Percentiles rank a stretch among this genome's conserved stretches.
Conservation (phyloP, 2,888 invertebrate species). For the Ornithoptera alexandrae region DNA sequence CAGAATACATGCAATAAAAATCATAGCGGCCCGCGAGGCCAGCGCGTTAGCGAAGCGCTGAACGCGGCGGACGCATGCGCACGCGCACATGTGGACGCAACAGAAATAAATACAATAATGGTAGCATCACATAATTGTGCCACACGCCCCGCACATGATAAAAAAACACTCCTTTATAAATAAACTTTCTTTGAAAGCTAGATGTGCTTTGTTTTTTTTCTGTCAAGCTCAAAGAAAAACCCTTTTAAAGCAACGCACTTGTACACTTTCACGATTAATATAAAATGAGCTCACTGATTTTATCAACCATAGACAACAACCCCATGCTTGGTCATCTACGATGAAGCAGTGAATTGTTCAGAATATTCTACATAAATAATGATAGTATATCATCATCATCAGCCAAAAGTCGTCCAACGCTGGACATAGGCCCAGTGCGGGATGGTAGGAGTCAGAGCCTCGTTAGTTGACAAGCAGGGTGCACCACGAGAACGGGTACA, state of each 20-base stretch:
- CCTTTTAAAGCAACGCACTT: conserved; percentile 25
- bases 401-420: too few relatives aligned
- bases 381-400: too few relatives aligned
- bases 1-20: too few relatives aligned
- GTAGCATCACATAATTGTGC: conserved; percentile 68
- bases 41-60: conserved; percentile 36
- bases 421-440: too few relatives aligned
- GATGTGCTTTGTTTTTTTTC: conserved; percentile 39
- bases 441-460: too few relatives aligned
- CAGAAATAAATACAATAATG: conserved; percentile 76
- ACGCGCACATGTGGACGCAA: conserved; percentile 65
- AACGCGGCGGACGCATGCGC: conserved; percentile 44
- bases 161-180: conserved; percentile 59
- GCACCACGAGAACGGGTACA: too few relatives aligned
- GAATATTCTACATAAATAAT: too few relatives aligned
- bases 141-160: conserved; percentile 64
- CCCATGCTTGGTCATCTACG: too few relatives aligned
- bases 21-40: conserved; percentile 6
- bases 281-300: conserved; percentile 15
- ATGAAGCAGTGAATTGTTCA: too few relatives aligned
- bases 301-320: too few relatives aligned
- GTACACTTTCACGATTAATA: conserved; percentile 12
- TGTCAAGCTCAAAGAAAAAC: conserved; percentile 24
- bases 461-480: too few relatives aligned
- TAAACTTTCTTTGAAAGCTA: conserved; percentile 70